Percentiles rank a stretch among this genome's conserved stretches.
Conservation (phyloP, 2,888 invertebrate genomes). For the Podotricha telesiphe region DNA sequence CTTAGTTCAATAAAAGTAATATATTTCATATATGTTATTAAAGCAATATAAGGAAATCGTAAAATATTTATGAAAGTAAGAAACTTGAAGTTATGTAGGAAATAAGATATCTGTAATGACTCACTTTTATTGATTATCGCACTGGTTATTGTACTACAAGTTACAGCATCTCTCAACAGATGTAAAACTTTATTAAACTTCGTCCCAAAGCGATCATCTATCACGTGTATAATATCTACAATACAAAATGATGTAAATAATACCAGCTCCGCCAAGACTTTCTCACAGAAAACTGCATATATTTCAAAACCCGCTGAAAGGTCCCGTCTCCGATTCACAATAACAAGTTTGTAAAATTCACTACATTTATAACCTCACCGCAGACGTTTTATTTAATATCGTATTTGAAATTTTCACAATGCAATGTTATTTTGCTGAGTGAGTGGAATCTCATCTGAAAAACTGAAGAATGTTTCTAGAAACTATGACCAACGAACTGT, state of each 20-base stretch:
- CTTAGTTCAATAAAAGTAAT: neutral
- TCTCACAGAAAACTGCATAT: neutral
- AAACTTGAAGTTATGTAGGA: too few species aligned
- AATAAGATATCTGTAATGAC: too few species aligned
- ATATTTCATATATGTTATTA: neutral
- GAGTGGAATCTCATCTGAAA: conserved; percentile 21
- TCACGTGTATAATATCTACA: neutral
- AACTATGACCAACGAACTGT: neutral
- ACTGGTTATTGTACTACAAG: neutral
- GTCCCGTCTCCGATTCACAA: conserved; percentile 13
- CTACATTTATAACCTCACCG: conserved; percentile 22
- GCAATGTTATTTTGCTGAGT: conserved; percentile 18
- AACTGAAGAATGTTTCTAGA: conserved; percentile 2
- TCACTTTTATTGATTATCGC: too few species aligned
- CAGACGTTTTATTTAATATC: conserved; percentile 27
- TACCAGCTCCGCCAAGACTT: neutral
- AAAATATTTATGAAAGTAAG: conserved; percentile 7
- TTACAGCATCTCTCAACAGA: neutral
- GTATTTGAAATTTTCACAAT: conserved; percentile 18
- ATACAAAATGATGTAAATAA: neutral
- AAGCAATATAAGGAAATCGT: neutral
- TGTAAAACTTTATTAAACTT: neutral
- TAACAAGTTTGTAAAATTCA: conserved; percentile 10
- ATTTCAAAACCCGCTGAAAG: neutral
- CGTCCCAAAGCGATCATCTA: neutral